Evolutionary conservation across 2,113 vertebrate genomes (phyloP).

Genomic region (Vicugna pacos): DNA sequence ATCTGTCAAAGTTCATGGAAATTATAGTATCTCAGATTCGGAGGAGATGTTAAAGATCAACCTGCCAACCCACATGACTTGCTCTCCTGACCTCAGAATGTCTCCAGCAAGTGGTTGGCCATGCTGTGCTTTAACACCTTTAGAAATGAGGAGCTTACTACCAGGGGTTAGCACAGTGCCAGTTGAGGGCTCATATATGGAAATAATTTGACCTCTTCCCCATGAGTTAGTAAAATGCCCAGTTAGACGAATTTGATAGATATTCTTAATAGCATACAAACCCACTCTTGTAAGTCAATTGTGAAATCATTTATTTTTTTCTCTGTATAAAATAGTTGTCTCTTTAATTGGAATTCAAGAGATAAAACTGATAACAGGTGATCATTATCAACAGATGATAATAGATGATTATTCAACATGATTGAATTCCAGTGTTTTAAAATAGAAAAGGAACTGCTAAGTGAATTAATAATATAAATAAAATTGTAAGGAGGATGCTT

Average conservation of each 20-base stretch:
- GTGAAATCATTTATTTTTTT: conserved; percentile 37
- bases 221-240: conserved; percentile 39
- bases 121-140: neutral
- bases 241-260: conserved; percentile 20
- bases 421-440: conserved; percentile 18
- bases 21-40: neutral
- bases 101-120: neutral
- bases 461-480: conserved; percentile 6
- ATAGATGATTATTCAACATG: neutral
- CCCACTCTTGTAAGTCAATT: conserved; percentile 46
- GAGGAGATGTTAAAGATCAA: conserved; percentile 6
- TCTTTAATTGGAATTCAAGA: conserved; percentile 16
- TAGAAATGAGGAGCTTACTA: neutral
- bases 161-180: neutral
- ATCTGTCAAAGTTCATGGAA: neutral
- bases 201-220: conserved; percentile 50
- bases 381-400: neutral
- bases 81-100: neutral
- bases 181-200: neutral
- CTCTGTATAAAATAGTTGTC: conserved; percentile 5
- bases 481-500: neutral
- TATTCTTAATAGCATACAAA: neutral
- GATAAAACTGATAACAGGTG: neutral
- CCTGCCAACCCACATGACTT: neutral
- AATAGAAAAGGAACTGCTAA: conserved; percentile 21